Evolutionary conservation across 2,888 invertebrate species (phyloP).

Genomic region (Thecophora atra): DNA sequence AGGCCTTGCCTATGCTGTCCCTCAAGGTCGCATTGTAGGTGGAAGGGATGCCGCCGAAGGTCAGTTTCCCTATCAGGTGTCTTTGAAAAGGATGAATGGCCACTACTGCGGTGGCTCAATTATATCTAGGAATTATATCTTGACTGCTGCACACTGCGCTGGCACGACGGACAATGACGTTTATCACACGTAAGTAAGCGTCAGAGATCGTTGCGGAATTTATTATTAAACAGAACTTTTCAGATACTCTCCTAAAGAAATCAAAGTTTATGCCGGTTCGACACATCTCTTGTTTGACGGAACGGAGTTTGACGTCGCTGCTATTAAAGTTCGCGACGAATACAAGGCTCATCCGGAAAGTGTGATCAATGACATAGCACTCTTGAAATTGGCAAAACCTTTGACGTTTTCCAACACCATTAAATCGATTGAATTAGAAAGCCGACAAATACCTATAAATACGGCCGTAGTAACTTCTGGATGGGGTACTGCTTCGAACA

Average conservation of each 20-base stretch:
- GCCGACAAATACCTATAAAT: constrained; percentile 44
- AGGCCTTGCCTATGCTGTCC: constrained; percentile 11
- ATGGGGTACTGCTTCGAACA: constrained; percentile 54
- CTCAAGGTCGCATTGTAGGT: constrained; percentile 47
- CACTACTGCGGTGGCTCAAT: constrained; percentile 58
- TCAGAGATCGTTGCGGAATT: neutral
- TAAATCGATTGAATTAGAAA: constrained; percentile 48
- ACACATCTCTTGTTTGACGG: constrained; percentile 58
- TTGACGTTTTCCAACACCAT: constrained; percentile 47
- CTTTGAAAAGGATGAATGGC: constrained; percentile 52
- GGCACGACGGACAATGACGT: neutral
- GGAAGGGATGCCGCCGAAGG: constrained; percentile 56
- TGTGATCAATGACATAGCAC: constrained; percentile 52
- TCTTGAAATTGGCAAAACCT: constrained; percentile 49
- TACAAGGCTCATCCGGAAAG: constrained; percentile 39
- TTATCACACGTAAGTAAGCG: neutral
- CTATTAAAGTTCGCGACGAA: constrained; percentile 50
- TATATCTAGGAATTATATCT: constrained; percentile 45
- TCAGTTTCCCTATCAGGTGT: constrained; percentile 63
- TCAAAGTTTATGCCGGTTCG: constrained; percentile 57
- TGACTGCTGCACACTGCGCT: constrained; percentile 63
- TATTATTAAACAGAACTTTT: neutral
- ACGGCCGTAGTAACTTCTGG: constrained; percentile 54
- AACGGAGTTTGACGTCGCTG: constrained; percentile 45
- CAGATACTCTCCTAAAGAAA: neutral